Evolutionary conservation across 2,797 vertebrate species (phyloP).

Genomic region (Anguilla obscura): DNA sequence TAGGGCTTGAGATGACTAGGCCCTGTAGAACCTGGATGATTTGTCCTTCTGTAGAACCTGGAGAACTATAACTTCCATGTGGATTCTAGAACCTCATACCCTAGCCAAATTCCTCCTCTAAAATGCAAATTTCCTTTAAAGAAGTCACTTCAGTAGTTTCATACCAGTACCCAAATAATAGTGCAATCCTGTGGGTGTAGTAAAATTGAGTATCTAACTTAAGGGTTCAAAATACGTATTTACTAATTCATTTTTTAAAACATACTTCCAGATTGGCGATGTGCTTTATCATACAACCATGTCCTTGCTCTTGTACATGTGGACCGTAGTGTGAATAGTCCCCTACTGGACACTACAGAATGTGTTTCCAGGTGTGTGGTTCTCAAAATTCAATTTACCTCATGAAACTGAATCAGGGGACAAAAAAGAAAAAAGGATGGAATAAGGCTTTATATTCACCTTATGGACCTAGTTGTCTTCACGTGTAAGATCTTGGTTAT

Average conservation of each 20-base stretch:
- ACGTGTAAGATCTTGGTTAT: too few relatives aligned
- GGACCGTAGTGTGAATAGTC: background rate
- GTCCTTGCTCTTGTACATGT: background rate
- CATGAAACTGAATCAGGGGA: background rate
- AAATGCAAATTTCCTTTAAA: background rate
- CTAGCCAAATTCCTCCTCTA: background rate
- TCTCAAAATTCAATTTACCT: background rate
- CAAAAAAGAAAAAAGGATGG: background rate
- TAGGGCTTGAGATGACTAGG: background rate
- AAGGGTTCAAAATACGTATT: background rate
- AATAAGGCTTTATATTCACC: background rate
- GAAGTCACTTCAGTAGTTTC: background rate
- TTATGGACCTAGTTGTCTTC: too few relatives aligned
- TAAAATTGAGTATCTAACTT: background rate
- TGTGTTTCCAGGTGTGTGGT: background rate
- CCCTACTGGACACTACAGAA: background rate
- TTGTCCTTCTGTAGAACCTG: background rate
- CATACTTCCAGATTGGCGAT: background rate
- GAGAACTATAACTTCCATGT: background rate
- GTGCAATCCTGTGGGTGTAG: background rate
- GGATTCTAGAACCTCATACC: background rate
- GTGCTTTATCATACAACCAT: background rate
- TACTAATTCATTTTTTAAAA: conserved; percentile 1
- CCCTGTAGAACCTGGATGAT: background rate
- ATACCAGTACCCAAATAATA: background rate